Evolutionary conservation across 2,113 vertebrate species (phyloP).

Genomic region (Tenebrosternarchus preto): DNA sequence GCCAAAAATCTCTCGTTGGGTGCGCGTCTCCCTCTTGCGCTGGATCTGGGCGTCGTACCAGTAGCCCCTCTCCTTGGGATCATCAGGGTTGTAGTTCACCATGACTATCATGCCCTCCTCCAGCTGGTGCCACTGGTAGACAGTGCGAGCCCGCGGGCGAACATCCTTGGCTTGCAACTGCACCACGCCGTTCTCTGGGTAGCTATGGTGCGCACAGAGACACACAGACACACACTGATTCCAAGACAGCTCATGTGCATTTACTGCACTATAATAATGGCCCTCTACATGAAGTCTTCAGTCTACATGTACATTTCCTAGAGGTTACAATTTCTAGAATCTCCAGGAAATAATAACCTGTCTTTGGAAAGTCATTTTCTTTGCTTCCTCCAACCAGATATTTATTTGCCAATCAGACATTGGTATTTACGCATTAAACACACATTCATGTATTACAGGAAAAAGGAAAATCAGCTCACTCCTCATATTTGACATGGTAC

Average conservation of each 20-base stretch:
- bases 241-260: not conserved
- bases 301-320: too few relatives aligned
- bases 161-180: constrained; percentile 80
- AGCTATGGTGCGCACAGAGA: constrained; percentile 69
- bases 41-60: constrained; percentile 95
- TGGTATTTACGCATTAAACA: not conserved
- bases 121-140: constrained; percentile 90
- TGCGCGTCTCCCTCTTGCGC: constrained; percentile 85
- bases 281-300: too few relatives aligned
- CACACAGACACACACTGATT: not conserved
- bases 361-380: not conserved
- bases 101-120: constrained; percentile 88
- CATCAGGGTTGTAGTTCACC: constrained; percentile 95
- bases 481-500: constrained; percentile 95
- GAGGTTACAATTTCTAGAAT: not conserved
- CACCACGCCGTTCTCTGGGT: constrained; percentile 90
- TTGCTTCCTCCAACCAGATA: too few relatives aligned
- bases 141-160: constrained; percentile 83
- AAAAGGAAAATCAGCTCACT: constrained; percentile 77
- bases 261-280: too few relatives aligned
- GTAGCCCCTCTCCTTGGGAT: constrained; percentile 90
- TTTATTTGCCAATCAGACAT: too few relatives aligned
- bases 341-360: not conserved
- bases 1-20: constrained; percentile 80
- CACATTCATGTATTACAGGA: not conserved